Evolutionary conservation across 2,888 invertebrate species (phyloP), one percentile per base, ranked within the genome.

Genomic region (Phoenoteleia sp.): DNA sequence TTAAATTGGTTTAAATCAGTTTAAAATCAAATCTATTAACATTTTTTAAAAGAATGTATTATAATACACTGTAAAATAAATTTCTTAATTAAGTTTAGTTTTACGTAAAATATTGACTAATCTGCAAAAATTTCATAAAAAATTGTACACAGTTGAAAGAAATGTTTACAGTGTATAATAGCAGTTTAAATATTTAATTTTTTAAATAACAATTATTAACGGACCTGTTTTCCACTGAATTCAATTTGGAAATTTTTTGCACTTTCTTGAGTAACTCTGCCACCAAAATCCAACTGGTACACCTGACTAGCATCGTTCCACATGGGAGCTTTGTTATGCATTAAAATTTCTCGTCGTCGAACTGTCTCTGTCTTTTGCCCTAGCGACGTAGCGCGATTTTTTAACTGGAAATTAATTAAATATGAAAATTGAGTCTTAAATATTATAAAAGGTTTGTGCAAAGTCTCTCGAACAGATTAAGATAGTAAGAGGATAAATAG

Each of bases 221-320:
- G 47, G 90, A 98, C 99, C 96, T 99, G 99, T 94, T 98, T 98
- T 86, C 98, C 98, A 89, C 98, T 96, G 93, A 98, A 98, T 94
- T 99, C 99, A 77, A 99, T 99, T 95, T 99, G 99, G 94, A 99
- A 99, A 95, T 99, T 99, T 94, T 99, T 99, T 15, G 99, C 99
- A 49, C 99, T 99, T 94, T 99, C 99, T 94, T 99, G 99, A 3
- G 99, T 99, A 81, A 99, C 99, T 87, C 99, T 95, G 11, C 99
- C 99, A 3, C 99, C 99, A 94, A 99, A 99, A 94, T 99, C 99
- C 52, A 99, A 95, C 93, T 99, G 99, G 94, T 99, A 99, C 13
- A 99, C 99, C 94, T 99, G 99, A 93, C 98, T 99, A 94, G 98
- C 98, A 94, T 99, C 99, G 94, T 99, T 99, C 99, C 99, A 99